Evolutionary conservation across 2,888 invertebrate species (phyloP).

Genomic region (Patella pellucida): DNA sequence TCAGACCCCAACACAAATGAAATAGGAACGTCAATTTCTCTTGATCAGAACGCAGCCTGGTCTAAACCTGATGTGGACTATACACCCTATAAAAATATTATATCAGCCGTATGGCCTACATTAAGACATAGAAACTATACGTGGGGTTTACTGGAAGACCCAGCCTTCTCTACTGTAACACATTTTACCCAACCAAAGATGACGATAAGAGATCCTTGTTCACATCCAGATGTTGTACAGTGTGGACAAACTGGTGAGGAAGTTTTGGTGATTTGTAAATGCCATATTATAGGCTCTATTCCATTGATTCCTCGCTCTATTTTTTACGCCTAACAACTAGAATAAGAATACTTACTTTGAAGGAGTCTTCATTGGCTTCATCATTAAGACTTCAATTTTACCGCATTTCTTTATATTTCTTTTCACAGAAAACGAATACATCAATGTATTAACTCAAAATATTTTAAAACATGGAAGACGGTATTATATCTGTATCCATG

Average conservation of each 20-base stretch:
- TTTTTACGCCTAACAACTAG: too few species aligned
- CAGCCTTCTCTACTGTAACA: not conserved
- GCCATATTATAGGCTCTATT: not conserved
- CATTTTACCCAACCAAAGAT: conserved; percentile 4
- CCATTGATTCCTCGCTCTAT: too few species aligned
- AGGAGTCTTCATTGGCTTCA: too few species aligned
- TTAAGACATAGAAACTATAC: conserved; percentile 29
- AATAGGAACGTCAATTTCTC: conserved; percentile 18
- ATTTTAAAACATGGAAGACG: conserved; percentile 34
- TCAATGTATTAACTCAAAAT: not conserved
- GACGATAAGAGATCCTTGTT: conserved; percentile 15
- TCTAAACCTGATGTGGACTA: conserved; percentile 30
- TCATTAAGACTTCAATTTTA: too few species aligned
- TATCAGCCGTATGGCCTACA: conserved; percentile 36
- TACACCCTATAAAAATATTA: conserved; percentile 33
- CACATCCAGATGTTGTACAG: not conserved
- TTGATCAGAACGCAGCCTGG: conserved; percentile 27
- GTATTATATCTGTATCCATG: conserved; percentile 43
- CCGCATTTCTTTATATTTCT: not conserved
- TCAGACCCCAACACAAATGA: not conserved
- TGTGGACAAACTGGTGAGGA: conserved; percentile 23
- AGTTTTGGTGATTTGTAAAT: not conserved
- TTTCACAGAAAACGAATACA: not conserved
- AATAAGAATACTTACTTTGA: too few species aligned
- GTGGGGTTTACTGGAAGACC: conserved; percentile 28